Base-by-base conservation (phyloP, 2,888 invertebrate species). In the Parapristionchus giblindavisi region DNA sequence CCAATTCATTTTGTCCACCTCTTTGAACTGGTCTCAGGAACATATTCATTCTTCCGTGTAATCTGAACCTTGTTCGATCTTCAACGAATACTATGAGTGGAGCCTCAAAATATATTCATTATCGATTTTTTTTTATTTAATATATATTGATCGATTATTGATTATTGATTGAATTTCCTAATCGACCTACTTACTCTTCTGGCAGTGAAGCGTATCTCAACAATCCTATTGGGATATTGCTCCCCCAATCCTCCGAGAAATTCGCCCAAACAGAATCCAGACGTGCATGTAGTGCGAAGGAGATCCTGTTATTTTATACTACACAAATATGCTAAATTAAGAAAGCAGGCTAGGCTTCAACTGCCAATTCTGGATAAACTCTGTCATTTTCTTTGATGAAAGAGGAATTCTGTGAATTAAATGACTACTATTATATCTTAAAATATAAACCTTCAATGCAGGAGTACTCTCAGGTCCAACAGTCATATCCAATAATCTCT, bases 81-180 rank as follows among this genome's bases (percentile, higher is more conserved):
- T 87, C 87, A 24, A 87, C 83, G 77, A 87, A 87, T 27, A 87
- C 86, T 63, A 87, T 80, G 17, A 87, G 78, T 3, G 87, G 87
- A 32, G 87, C 80, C 80, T 84, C 34, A 1, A 61, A 60, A 34
- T 36, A 17, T 3, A 4, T n/a, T n/a, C n/a, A n/a, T n/a, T 38
- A 29, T 71, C 17, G 32, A 5, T 29, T 11, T 17, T 61, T 32
- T 8, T 17, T 32, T 61, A 14, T 11, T 32, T 8, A 8, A 6
- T 29, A 17, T 34, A 61, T 32, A 17, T 61, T 6, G 17, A 11
- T 61, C 61, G 6, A 11, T 14, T 17, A 17, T 56, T 56, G 56
- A 17, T 8, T 56, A 11, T 56, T 56, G 29, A 56, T 14, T 14
- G 8, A 56, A 29, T 2, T 51, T 27, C 8, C 8, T 32, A 52